Evolutionary conservation across 1,140 invertebrate species (phyloP).

Genomic region (Diachasma alloeum): DNA sequence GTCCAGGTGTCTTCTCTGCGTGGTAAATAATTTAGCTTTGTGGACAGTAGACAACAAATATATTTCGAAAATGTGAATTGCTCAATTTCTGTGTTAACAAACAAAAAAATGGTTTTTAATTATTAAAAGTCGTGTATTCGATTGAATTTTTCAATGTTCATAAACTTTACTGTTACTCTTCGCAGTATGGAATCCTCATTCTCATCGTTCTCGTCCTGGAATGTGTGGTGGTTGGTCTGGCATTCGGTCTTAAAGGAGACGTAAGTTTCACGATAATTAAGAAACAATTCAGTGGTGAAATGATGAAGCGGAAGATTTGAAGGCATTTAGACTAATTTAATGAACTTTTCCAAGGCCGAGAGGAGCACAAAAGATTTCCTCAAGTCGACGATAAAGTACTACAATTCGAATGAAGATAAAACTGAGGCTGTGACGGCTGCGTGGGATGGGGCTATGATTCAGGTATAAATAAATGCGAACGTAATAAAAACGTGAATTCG

Average conservation of each 20-base stretch:
- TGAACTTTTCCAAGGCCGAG: slow-evolving; percentile 62
- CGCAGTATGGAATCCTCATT: slow-evolving; percentile 78
- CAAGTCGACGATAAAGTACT: slow-evolving; percentile 68
- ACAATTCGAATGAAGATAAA: slow-evolving; percentile 62
- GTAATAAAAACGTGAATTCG: background rate
- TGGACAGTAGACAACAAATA: too few species aligned
- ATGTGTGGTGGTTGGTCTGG: slow-evolving; percentile 75
- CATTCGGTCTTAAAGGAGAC: slow-evolving; percentile 74
- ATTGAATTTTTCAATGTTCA: background rate
- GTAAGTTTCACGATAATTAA: slow-evolving; percentile 60
- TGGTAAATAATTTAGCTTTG: slow-evolving; percentile 73
- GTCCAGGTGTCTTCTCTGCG: slow-evolving; percentile 79
- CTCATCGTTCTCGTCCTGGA: slow-evolving; percentile 76
- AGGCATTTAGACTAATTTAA: slow-evolving; percentile 4
- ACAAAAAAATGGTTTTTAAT: too few species aligned
- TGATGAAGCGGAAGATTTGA: background rate
- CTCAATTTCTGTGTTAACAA: too few species aligned
- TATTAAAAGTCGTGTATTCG: too few species aligned
- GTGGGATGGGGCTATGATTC: slow-evolving; percentile 74
- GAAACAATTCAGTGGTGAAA: background rate
- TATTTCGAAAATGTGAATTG: background rate
- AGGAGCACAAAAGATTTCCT: slow-evolving; percentile 67
- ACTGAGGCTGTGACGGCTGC: slow-evolving; percentile 70
- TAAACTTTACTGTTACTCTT: slow-evolving; percentile 30
- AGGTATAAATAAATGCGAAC: slow-evolving; percentile 50